phyloP scores from a whole-genome alignment of 2,888 invertebrate genomes.

The Pantelozetes paolii region DNA sequence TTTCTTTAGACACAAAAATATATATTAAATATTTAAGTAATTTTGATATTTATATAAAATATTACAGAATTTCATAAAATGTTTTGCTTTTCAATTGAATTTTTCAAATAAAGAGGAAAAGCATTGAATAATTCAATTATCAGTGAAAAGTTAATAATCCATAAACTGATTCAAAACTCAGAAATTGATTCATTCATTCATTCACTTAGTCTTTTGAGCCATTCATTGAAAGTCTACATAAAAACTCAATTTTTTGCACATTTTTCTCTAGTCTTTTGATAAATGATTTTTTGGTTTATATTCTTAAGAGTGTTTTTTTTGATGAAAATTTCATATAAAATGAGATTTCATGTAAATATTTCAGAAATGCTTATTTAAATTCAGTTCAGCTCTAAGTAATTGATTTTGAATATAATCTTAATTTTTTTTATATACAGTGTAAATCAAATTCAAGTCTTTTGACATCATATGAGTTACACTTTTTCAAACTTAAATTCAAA shows the following conservation, averaged over 20 bases:
- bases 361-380: neutral
- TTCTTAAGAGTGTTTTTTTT: neutral
- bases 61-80: neutral
- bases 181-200: constrained; percentile 13
- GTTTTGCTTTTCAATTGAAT: neutral
- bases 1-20: no score
- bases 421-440: no score
- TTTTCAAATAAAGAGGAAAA: neutral
- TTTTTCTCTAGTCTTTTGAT: constrained; percentile 7
- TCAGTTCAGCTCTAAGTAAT: constrained; percentile 4
- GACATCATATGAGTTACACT: no score
- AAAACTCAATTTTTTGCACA: neutral
- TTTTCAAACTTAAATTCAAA: no score
- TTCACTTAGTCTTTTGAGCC: neutral
- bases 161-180: constrained; percentile 25
- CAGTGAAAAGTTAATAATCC: constrained; percentile 34
- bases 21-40: neutral
- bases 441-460: no score
- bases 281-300: constrained; percentile 10
- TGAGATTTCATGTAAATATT: constrained; percentile 14
- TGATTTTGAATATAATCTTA: neutral
- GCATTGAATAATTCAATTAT: no score
- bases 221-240: constrained; percentile 5
- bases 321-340: neutral
- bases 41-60: neutral